Evolutionary conservation across 1,140 invertebrate species (phyloP).

Genomic region (Lepeophtheirus salmonis): DNA sequence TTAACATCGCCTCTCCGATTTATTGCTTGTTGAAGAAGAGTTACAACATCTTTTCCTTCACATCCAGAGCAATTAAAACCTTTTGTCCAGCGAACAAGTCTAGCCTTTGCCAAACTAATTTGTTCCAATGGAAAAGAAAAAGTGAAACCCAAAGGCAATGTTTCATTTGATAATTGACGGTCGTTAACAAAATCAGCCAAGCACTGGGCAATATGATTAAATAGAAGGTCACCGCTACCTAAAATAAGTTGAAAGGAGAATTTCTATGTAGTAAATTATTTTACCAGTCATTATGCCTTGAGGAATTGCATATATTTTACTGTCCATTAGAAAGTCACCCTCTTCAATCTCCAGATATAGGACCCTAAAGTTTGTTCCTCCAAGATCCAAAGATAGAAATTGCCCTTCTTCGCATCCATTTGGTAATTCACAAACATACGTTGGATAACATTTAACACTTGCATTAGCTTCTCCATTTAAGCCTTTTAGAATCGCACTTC

Average conservation of each 20-base stretch:
- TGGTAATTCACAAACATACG: slow-evolving; percentile 87
- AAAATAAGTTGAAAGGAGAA: neutral
- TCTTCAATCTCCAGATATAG: slow-evolving; percentile 68
- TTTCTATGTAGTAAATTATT: neutral
- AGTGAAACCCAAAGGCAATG: slow-evolving; percentile 86
- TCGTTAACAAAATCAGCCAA: slow-evolving; percentile 80
- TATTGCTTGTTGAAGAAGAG: slow-evolving; percentile 58
- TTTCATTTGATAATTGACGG: slow-evolving; percentile 43
- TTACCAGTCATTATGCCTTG: slow-evolving; percentile 76
- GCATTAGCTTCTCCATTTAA: slow-evolving; percentile 39
- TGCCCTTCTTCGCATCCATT: slow-evolving; percentile 88
- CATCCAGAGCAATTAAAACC: slow-evolving; percentile 77
- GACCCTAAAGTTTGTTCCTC: slow-evolving; percentile 95
- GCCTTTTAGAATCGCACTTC: slow-evolving; percentile 2
- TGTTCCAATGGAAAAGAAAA: slow-evolving; percentile 93
- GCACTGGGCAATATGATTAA: slow-evolving; percentile 96
- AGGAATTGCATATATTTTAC: slow-evolving; percentile 88
- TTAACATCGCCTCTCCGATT: slow-evolving; percentile 44
- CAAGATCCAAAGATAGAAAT: slow-evolving; percentile 88
- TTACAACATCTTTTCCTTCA: slow-evolving; percentile 67
- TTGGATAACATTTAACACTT: slow-evolving; percentile 79
- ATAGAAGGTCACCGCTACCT: slow-evolving; percentile 38
- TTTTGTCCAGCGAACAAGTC: slow-evolving; percentile 83
- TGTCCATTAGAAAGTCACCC: slow-evolving; percentile 62
- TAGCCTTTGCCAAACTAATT: slow-evolving; percentile 67